Evolutionary conservation across 2,888 invertebrate genomes (phyloP).

Genomic region (Polydesmus complanatus): DNA sequence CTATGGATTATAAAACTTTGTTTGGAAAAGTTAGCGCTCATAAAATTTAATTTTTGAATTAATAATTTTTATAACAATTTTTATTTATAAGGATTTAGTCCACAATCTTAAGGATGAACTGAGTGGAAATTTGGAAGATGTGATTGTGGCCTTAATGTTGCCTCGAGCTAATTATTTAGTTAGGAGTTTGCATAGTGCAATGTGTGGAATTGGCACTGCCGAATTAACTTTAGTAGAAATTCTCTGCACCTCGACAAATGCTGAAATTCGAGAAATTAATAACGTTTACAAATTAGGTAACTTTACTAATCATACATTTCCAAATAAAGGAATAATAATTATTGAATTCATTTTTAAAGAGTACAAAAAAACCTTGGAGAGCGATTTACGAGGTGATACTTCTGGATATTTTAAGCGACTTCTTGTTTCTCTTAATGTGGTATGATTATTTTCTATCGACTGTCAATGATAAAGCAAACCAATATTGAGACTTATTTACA

Average conservation of each 20-base stretch:
- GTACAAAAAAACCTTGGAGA: conserved; percentile 61
- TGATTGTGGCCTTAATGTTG: conserved; percentile 67
- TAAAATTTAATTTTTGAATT: neutral
- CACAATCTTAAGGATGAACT: conserved; percentile 76
- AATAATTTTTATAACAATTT: neutral
- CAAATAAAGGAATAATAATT: neutral
- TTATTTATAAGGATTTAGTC: conserved; percentile 57
- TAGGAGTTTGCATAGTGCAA: conserved; percentile 65
- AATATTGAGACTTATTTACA: neutral
- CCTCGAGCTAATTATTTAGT: conserved; percentile 72
- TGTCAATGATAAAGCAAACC: neutral
- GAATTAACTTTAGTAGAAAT: conserved; percentile 81
- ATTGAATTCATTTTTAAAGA: conserved; percentile 36
- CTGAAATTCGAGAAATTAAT: conserved; percentile 64
- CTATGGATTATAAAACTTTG: conserved; percentile 65
- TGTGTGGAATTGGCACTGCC: conserved; percentile 60
- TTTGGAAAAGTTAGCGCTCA: conserved; percentile 59
- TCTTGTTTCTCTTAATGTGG: conserved; percentile 67
- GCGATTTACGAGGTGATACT: conserved; percentile 71
- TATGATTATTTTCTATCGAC: conserved; percentile 30
- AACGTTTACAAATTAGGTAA: conserved; percentile 61
- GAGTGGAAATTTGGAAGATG: conserved; percentile 71
- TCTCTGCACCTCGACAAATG: conserved; percentile 71
- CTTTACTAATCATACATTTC: conserved; percentile 25
- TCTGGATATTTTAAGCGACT: conserved; percentile 82